A percentile compares a stretch with the other conserved stretches of the same genome.
phyloP scores from a whole-genome alignment of 2,797 vertebrate species.

The Eospalax fontanierii region DNA sequence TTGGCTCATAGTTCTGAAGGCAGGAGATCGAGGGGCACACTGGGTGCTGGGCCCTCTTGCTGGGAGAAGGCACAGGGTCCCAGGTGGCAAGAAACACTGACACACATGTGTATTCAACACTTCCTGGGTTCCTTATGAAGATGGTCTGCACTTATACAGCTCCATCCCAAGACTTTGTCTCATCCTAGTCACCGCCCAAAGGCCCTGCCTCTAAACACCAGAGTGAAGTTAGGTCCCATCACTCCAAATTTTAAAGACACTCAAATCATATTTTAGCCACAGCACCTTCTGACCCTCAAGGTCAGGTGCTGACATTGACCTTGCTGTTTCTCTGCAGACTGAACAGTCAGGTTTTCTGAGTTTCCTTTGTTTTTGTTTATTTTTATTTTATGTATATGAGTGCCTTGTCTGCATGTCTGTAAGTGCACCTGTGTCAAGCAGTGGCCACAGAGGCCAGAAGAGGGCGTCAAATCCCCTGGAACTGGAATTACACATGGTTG shows the following conservation, averaged over 20 bases:
- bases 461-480: too few relatives aligned
- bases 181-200: neutral
- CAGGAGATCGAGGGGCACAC: neutral
- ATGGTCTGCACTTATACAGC: neutral
- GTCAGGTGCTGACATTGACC: neutral
- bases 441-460: too few relatives aligned
- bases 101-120: too few relatives aligned
- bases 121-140: too few relatives aligned
- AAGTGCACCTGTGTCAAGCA: too few relatives aligned
- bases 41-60: neutral
- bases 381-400: neutral
- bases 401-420: too few relatives aligned
- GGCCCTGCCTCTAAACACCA: neutral
- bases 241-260: neutral
- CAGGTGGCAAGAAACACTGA: neutral
- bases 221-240: neutral
- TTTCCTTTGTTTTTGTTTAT: neutral
- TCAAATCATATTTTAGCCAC: too few relatives aligned
- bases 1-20: too few relatives aligned
- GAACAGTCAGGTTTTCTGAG: neutral
- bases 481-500: too few relatives aligned
- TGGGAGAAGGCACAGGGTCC: neutral
- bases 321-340: neutral
- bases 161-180: neutral
- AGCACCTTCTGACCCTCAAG: neutral